Conservation (phyloP, 2,888 invertebrate genomes). For the Eulithis prunata region DNA sequence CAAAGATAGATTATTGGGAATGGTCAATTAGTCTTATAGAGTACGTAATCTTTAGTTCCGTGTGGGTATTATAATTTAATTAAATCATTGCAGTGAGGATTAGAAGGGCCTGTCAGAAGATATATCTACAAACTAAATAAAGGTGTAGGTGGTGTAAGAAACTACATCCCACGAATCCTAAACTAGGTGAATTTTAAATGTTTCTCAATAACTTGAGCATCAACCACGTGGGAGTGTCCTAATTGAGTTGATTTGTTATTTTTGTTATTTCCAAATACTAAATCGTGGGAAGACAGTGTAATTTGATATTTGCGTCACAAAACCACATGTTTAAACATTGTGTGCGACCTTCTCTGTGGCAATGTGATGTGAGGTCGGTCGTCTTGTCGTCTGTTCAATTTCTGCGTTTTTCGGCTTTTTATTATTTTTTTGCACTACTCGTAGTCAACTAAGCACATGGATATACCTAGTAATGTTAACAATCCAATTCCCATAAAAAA, state of each 20-base stretch:
- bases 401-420: too few relatives aligned
- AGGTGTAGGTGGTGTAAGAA: background rate
- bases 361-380: background rate
- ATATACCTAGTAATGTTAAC: too few relatives aligned
- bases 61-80: too few relatives aligned
- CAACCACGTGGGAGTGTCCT: conserved; percentile 16
- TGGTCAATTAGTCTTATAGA: too few relatives aligned
- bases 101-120: conserved; percentile 13
- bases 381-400: too few relatives aligned
- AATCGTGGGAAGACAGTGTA: conserved; percentile 17
- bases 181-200: background rate
- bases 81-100: conserved; percentile 1
- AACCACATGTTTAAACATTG: conserved; percentile 8
- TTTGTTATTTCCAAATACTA: conserved; percentile 12
- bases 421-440: too few relatives aligned
- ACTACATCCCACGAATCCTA: conserved; percentile 10
- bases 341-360: conserved; percentile 3
- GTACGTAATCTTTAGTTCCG: background rate
- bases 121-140: too few relatives aligned
- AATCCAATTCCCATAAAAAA: too few relatives aligned
- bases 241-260: conserved; percentile 4
- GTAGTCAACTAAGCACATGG: too few relatives aligned
- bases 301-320: conserved; percentile 17
- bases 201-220: conserved; percentile 21
- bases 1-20: too few relatives aligned